Conservation (phyloP, 2,888 invertebrate species). For the Eupeodes luniger region DNA sequence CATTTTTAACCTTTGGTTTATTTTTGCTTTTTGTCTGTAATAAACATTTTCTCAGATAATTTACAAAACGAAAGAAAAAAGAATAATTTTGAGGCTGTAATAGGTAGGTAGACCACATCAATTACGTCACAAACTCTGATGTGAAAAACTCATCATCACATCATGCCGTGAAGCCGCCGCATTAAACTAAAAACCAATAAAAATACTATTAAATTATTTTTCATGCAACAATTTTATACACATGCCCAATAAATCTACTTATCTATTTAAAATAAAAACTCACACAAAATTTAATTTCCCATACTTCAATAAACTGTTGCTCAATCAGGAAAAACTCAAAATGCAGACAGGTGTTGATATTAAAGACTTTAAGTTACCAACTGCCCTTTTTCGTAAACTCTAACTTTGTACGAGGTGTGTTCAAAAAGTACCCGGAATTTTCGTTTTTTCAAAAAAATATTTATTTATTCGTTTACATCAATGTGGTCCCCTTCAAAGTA, state of each 20-base stretch:
- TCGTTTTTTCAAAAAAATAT: no score
- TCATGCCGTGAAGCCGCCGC: no score
- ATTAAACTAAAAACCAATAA: background rate
- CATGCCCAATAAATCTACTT: background rate
- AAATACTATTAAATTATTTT: background rate
- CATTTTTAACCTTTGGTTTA: background rate
- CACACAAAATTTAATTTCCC: conserved; percentile 48
- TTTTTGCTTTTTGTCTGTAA: background rate
- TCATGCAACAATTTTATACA: background rate
- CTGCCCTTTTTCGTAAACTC: background rate
- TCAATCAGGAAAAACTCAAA: conserved; percentile 4
- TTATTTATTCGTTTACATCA: no score
- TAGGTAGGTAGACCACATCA: no score
- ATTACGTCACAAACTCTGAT: background rate
- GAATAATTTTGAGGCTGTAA: background rate
- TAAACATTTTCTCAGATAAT: no score
- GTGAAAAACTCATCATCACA: background rate
- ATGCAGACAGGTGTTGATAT: conserved; percentile 6
- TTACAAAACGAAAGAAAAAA: no score
- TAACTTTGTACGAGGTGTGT: no score
- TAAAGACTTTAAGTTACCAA: background rate
- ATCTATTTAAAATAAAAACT: conserved; percentile 1
- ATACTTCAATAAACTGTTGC: conserved; percentile 68
- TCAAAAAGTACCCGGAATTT: no score
- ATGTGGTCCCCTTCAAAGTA: no score